Evolutionary conservation across 2,113 vertebrate species (phyloP).

Genomic region (cat (Felis catus)): DNA sequence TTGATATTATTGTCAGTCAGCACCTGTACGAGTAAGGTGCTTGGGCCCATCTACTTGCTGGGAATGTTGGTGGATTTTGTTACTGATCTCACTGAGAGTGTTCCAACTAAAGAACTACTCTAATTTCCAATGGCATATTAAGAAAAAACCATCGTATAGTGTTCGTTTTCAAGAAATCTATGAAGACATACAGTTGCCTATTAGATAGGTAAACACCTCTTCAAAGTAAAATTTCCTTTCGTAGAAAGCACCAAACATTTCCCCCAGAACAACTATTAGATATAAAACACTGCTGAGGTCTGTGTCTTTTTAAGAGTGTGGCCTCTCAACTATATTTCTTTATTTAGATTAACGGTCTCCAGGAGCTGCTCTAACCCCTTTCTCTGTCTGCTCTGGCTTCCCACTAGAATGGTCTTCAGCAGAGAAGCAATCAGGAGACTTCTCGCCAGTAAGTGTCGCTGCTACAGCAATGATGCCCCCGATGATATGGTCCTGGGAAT

Average conservation of each 20-base stretch:
- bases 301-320: background rate
- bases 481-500: slow-evolving; percentile 99
- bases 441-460: slow-evolving; percentile 92
- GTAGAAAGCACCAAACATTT: background rate
- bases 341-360: background rate
- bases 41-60: background rate
- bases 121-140: background rate
- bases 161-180: background rate
- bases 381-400: slow-evolving; percentile 54
- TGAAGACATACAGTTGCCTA: background rate
- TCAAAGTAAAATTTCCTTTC: background rate
- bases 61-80: background rate
- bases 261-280: background rate
- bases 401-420: slow-evolving; percentile 95
- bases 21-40: background rate
- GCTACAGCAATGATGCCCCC: slow-evolving; percentile 95
- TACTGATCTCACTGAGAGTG: background rate
- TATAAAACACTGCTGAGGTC: background rate
- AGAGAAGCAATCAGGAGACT: slow-evolving; percentile 89
- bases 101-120: background rate
- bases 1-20: background rate
- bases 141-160: background rate
- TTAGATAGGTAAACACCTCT: background rate
- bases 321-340: background rate
- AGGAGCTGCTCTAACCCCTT: background rate